phyloP scores from a whole-genome alignment of 1,140 invertebrate genomes.

The Drosophila novamexicana region DNA sequence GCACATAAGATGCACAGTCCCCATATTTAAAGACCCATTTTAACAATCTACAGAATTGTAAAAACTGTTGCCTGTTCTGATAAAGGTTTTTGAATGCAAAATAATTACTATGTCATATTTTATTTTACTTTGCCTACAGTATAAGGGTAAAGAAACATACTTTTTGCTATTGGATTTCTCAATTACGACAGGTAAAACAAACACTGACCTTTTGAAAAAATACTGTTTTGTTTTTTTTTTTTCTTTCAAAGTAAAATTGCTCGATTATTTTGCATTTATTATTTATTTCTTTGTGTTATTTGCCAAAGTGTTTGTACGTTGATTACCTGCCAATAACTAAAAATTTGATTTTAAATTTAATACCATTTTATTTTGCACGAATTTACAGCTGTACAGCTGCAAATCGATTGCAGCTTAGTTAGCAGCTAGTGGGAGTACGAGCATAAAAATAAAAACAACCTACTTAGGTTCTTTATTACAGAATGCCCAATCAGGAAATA shows the following conservation, averaged over 20 bases:
- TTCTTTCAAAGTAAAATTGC: not conserved
- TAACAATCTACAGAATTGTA: not conserved
- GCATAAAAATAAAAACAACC: too few species aligned
- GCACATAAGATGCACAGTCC: conserved; percentile 3
- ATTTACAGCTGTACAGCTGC: not conserved
- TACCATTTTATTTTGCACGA: not conserved
- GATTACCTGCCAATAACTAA: not conserved
- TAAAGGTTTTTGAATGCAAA: too few species aligned
- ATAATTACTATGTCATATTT: too few species aligned
- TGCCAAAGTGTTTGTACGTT: not conserved
- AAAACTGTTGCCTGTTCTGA: too few species aligned
- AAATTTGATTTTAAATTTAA: not conserved
- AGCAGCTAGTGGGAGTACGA: not conserved
- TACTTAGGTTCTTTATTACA: not conserved
- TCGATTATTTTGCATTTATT: too few species aligned
- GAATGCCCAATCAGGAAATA: not conserved
- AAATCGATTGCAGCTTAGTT: not conserved
- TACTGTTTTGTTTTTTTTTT: not conserved
- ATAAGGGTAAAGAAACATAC: too few species aligned
- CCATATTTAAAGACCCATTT: not conserved
- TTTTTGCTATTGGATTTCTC: too few species aligned
- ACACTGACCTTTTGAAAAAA: too few species aligned
- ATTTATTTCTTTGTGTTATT: too few species aligned
- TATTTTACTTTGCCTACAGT: too few species aligned
- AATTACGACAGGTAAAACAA: too few species aligned